These are phyloP conservation scores for Lumbricus terrestris DNA, from an alignment of 2,888 invertebrate species.

Conservation along the genomic window DNA sequence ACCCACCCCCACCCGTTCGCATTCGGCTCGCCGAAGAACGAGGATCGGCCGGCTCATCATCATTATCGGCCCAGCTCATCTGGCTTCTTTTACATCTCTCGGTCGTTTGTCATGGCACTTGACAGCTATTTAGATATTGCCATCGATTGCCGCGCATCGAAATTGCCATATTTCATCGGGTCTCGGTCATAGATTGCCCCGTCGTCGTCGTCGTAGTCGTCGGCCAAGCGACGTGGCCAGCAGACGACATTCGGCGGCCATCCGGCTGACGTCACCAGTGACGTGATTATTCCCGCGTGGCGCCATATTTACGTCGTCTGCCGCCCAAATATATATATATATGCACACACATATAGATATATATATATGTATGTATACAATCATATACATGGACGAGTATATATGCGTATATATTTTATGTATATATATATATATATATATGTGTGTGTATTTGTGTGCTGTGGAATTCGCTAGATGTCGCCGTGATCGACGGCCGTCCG, in stretches of 20 bases:
- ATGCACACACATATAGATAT: neutral
- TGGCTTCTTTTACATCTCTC: constrained; percentile 11
- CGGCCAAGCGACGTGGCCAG: neutral
- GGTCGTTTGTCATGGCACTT: constrained; percentile 13
- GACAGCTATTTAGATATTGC: constrained; percentile 18
- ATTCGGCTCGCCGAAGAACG: neutral
- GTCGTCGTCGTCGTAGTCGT: neutral
- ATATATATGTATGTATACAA: constrained; percentile 15
- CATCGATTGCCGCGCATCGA: constrained; percentile 16
- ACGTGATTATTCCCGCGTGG: constrained; percentile 11
- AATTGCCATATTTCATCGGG: constrained; percentile 21
- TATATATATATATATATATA: neutral
- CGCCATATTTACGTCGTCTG: constrained; percentile 10
- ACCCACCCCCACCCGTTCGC: neutral
- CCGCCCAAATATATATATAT: constrained; percentile 15
- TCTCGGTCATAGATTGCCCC: constrained; percentile 11
- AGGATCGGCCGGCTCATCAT: constrained; percentile 17
- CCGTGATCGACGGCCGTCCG: neutral
- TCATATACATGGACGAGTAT: neutral
- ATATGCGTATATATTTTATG: neutral
- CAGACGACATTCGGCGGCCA: neutral
- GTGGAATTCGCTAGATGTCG: constrained; percentile 16
- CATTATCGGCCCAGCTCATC: constrained; percentile 13
- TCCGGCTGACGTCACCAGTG: neutral
- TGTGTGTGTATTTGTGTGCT: neutral